Conservation (phyloP, 2,797 vertebrate species). For the Phoebastria nigripes region DNA sequence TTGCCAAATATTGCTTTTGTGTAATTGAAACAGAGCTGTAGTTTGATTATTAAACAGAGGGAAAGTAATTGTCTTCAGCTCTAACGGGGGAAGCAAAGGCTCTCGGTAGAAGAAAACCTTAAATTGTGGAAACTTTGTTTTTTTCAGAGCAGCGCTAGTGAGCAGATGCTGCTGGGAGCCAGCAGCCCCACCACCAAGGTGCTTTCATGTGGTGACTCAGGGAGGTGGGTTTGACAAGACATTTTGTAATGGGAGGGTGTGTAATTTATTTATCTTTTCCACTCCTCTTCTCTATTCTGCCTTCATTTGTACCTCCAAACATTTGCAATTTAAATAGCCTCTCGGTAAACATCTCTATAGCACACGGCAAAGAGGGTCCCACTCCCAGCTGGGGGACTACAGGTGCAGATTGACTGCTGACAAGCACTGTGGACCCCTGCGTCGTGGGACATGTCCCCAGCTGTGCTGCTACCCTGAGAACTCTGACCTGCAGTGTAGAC, state of each 20-base stretch:
- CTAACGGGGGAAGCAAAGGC: not conserved
- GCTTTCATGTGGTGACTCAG: not conserved
- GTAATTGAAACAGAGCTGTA: slow-evolving; percentile 31
- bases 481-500: not conserved
- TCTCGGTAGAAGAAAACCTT: not conserved
- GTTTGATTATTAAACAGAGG: slow-evolving; percentile 29
- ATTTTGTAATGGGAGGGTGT: fast-evolving
- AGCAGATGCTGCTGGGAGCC: not conserved
- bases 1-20: slow-evolving; percentile 52
- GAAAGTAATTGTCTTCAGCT: not conserved
- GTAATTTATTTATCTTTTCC: not conserved
- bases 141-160: not conserved
- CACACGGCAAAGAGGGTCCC: not conserved
- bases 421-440: not conserved
- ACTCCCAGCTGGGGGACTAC: not conserved
- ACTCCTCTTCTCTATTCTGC: not conserved
- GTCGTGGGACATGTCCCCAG: fast-evolving
- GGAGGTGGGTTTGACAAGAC: not conserved
- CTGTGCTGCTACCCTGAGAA: not conserved
- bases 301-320: not conserved
- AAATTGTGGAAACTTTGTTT: not conserved
- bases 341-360: not conserved
- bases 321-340: not conserved
- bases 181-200: not conserved
- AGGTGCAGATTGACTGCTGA: not conserved